A percentile compares a stretch with the other conserved stretches of the same genome.
These are phyloP conservation scores for Hyles lineata DNA, from an alignment of 2,888 invertebrate genomes.

Conservation along the genomic window DNA sequence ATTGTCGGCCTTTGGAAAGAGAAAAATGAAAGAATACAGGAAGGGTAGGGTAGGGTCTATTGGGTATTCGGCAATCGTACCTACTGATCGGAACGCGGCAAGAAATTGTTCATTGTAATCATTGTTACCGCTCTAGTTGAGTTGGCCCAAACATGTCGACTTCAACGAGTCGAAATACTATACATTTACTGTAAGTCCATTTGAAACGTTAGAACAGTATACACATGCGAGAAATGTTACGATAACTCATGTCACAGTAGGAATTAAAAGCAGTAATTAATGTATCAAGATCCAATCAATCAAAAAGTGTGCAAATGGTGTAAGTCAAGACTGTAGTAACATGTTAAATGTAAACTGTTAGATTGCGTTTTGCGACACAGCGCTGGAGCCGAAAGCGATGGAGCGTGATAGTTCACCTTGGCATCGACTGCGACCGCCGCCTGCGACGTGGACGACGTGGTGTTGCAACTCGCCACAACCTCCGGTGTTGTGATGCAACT, in stretches of 20 bases:
- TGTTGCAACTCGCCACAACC: slow-evolving; percentile 78
- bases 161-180: neutral
- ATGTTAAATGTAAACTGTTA: too few relatives aligned
- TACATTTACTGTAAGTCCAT: neutral
- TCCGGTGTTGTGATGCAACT: slow-evolving; percentile 82
- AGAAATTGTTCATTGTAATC: too few relatives aligned
- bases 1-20: too few relatives aligned
- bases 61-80: too few relatives aligned
- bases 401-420: slow-evolving; percentile 61
- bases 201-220: neutral
- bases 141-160: too few relatives aligned
- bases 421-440: slow-evolving; percentile 68
- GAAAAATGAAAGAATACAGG: too few relatives aligned
- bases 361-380: slow-evolving; percentile 25
- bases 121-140: too few relatives aligned
- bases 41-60: too few relatives aligned
- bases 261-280: slow-evolving; percentile 10
- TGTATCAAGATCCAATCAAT: slow-evolving; percentile 29
- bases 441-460: slow-evolving; percentile 68
- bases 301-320: slow-evolving; percentile 54
- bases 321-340: slow-evolving; percentile 33
- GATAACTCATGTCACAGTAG: too few relatives aligned
- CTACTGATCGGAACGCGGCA: too few relatives aligned
- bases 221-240: neutral
- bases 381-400: slow-evolving; percentile 25